These are phyloP conservation scores for Abrostola tripartita DNA, from an alignment of 2,888 invertebrate genomes.

Conservation along the genomic window DNA sequence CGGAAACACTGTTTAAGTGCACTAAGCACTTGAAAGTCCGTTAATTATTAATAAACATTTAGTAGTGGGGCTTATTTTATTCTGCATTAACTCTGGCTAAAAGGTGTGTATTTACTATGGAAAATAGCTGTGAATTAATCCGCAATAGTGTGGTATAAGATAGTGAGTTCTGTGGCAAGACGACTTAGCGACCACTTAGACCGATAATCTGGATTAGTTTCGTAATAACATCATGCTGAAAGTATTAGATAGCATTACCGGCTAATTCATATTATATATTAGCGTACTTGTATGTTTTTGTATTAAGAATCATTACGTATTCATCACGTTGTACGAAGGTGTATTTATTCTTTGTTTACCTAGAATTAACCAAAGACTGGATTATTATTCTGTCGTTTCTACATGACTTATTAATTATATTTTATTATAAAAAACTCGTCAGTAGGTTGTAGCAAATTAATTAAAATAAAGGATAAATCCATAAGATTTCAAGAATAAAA, in stretches of 20 bases:
- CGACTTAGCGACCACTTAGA: constrained; percentile 46
- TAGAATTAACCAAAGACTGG: no score
- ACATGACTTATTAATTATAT: no score
- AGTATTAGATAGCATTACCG: constrained; percentile 42
- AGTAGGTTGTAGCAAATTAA: no score
- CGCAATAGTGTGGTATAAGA: constrained; percentile 44
- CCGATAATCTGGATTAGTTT: constrained; percentile 51
- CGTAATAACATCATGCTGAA: constrained; percentile 42
- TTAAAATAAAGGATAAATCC: no score
- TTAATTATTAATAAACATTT: constrained; percentile 4
- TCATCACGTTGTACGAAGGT: no score
- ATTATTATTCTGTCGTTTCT: no score
- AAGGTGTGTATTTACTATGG: background rate
- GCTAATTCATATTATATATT: background rate
- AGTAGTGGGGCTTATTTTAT: background rate
- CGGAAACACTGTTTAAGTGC: background rate
- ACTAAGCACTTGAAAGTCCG: background rate
- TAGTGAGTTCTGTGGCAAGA: constrained; percentile 42
- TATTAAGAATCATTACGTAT: no score
- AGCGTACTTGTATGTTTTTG: no score
- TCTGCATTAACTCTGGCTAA: background rate
- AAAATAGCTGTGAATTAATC: constrained; percentile 24
- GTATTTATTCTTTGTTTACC: no score
- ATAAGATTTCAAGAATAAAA: no score
- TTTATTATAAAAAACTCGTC: no score